Conservation (phyloP, 1,140 invertebrate species). For the Microplitis demolitor region DNA sequence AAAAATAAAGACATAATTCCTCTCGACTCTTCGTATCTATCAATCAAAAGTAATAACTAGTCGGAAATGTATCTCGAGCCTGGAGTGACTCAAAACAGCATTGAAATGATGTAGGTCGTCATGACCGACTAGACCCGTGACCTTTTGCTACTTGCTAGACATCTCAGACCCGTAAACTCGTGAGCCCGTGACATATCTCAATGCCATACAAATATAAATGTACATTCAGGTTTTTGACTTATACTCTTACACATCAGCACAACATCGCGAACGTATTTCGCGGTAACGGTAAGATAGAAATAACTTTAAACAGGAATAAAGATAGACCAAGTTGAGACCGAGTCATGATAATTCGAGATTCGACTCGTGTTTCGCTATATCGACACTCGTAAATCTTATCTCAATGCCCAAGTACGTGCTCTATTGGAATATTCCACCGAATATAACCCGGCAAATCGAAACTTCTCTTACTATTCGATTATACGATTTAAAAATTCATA, state of each 20-base stretch:
- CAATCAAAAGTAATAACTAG: no score
- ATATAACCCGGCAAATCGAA: constrained; percentile 7
- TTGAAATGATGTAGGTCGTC: not conserved
- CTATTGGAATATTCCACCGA: constrained; percentile 1
- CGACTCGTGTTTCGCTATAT: constrained; percentile 30
- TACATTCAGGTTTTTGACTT: no score
- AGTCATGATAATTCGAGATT: constrained; percentile 32
- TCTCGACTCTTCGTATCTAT: no score
- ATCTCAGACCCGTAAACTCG: no score
- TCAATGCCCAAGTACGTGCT: constrained; percentile 20
- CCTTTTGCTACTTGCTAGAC: no score
- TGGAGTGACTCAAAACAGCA: no score
- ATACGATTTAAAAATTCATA: constrained; percentile 15
- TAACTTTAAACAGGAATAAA: constrained; percentile 14
- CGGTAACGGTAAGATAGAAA: not conserved
- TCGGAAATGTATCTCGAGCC: no score
- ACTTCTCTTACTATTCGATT: constrained; percentile 7
- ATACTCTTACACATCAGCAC: no score
- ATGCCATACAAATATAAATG: not conserved
- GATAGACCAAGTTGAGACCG: not conserved
- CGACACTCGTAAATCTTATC: constrained; percentile 33
- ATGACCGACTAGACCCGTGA: no score
- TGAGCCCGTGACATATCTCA: no score
- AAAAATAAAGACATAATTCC: no score
- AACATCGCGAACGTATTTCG: not conserved